These are phyloP conservation scores for Carcinoscorpius rotundicauda DNA, from an alignment of 1,140 invertebrate genomes.

Conservation along the genomic window DNA sequence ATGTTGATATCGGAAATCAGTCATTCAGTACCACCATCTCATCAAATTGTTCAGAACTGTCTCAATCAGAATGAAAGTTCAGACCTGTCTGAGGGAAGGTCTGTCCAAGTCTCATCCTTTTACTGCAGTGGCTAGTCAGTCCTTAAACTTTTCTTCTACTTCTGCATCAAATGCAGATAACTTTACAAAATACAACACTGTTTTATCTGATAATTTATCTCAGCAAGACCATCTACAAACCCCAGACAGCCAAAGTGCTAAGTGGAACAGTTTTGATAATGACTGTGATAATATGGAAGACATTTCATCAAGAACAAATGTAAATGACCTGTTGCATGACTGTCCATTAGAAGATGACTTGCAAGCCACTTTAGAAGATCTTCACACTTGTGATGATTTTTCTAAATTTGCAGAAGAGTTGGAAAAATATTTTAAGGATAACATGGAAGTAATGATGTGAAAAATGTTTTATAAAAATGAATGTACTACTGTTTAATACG, in stretches of 20 bases:
- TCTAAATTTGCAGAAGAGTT: constrained; percentile 24
- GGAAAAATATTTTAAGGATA: too few relatives aligned
- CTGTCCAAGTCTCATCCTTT: constrained; percentile 23
- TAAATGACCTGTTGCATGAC: constrained; percentile 11
- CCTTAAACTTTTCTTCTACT: background rate
- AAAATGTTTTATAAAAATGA: too few relatives aligned
- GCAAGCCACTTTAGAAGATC: constrained; percentile 24
- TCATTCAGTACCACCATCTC: constrained; percentile 58
- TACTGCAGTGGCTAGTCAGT: constrained; percentile 17
- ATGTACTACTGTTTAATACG: too few relatives aligned
- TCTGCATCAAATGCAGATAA: constrained; percentile 7
- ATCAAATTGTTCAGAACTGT: constrained; percentile 38
- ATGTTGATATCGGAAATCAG: constrained; percentile 36
- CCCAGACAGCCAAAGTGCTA: background rate
- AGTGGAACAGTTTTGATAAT: constrained; percentile 7
- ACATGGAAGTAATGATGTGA: too few relatives aligned
- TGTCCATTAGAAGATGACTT: constrained; percentile 22
- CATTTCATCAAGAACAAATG: constrained; percentile 8
- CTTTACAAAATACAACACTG: background rate
- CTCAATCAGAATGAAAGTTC: background rate
- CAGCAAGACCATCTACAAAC: constrained; percentile 4
- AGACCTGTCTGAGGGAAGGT: background rate
- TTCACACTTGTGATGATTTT: constrained; percentile 27
- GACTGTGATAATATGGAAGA: constrained; percentile 10
- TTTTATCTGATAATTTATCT: background rate